Conservation (phyloP, 2,797 vertebrate genomes). For the Acanthopagrus latus region DNA sequence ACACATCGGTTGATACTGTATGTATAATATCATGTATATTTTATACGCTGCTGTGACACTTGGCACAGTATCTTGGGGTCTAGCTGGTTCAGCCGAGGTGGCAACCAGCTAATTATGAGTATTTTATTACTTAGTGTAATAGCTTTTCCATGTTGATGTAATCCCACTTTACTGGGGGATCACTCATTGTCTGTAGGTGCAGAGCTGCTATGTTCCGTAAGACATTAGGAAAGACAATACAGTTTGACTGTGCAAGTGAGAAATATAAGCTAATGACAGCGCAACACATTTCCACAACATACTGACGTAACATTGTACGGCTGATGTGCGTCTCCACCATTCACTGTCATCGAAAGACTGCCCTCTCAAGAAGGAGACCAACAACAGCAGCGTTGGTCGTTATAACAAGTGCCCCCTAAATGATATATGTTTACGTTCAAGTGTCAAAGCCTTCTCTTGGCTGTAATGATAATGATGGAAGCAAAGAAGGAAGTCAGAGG, state of each 20-base stretch:
- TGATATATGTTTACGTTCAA: background rate
- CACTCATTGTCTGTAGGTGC: background rate
- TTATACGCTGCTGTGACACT: background rate
- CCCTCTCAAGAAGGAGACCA: background rate
- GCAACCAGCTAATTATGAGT: slow-evolving; percentile 1
- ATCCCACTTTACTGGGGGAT: background rate
- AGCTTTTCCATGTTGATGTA: slow-evolving; percentile 32
- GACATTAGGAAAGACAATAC: background rate
- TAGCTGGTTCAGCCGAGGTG: background rate
- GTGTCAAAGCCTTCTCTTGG: background rate
- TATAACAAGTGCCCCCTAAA: background rate
- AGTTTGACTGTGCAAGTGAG: background rate
- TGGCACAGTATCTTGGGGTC: background rate
- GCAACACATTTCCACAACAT: background rate
- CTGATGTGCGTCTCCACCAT: background rate
- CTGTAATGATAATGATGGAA: background rate
- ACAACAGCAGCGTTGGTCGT: background rate
- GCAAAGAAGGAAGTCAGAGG: background rate
- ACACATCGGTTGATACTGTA: background rate
- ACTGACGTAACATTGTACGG: background rate
- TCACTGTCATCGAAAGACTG: background rate
- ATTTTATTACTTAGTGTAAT: slow-evolving; percentile 31
- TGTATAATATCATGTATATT: slow-evolving; percentile 7
- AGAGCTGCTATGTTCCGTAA: background rate
- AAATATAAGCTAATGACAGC: background rate